phyloP scores from a whole-genome alignment of 2,888 invertebrate species.

The Dolomedes plantarius region DNA sequence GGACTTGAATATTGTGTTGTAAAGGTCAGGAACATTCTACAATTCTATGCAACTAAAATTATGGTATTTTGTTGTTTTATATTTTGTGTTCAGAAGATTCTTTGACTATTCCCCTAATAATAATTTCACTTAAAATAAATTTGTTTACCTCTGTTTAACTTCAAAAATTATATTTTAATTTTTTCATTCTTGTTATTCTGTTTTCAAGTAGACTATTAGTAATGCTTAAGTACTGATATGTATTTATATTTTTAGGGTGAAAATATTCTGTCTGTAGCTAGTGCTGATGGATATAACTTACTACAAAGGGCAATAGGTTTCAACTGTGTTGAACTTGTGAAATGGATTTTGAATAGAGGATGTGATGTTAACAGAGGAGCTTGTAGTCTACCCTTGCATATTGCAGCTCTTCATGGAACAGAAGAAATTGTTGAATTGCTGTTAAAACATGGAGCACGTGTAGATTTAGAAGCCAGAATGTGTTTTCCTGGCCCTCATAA shows the following conservation, averaged over 20 bases:
- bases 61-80: too few relatives aligned
- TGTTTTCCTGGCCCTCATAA: conserved; percentile 86
- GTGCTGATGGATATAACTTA: conserved; percentile 83
- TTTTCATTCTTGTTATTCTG: too few relatives aligned
- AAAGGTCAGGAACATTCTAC: too few relatives aligned
- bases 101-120: too few relatives aligned
- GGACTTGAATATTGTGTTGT: too few relatives aligned
- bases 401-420: conserved; percentile 78
- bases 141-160: too few relatives aligned
- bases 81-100: too few relatives aligned
- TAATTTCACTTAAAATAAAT: too few relatives aligned
- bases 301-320: conserved; percentile 85
- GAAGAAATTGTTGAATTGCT: conserved; percentile 84
- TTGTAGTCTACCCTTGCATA: conserved; percentile 86
- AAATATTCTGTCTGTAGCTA: conserved; percentile 83
- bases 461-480: conserved; percentile 85
- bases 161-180: too few relatives aligned
- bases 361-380: conserved; percentile 83
- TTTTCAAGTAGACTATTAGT: too few relatives aligned
- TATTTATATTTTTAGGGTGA: conserved; percentile 79
- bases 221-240: too few relatives aligned
- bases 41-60: too few relatives aligned
- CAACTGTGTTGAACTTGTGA: conserved; percentile 83
- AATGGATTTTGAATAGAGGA: conserved; percentile 83
- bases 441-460: conserved; percentile 83